Percentiles rank a stretch among this genome's conserved stretches.
These are phyloP conservation scores for Phyllotreta striolata DNA, from an alignment of 2,888 invertebrate species.

Conservation along the genomic window DNA sequence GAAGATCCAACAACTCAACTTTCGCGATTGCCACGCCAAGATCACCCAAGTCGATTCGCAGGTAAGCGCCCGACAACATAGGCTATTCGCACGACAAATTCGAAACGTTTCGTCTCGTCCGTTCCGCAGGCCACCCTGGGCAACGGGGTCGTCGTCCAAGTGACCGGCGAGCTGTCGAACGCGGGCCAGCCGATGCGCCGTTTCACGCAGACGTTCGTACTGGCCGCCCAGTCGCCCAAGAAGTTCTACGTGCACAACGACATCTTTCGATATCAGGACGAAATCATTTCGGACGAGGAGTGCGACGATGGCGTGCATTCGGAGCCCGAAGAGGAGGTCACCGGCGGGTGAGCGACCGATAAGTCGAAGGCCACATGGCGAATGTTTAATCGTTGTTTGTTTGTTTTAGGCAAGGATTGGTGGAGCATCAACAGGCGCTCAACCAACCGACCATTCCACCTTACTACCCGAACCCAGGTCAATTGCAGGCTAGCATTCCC, in stretches of 20 bases:
- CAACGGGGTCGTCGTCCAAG: conserved; percentile 95
- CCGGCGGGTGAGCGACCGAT: conserved; percentile 26
- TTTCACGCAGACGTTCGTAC: conserved; percentile 97
- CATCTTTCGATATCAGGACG: conserved; percentile 95
- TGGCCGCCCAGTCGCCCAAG: conserved; percentile 95
- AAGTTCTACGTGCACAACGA: conserved; percentile 99
- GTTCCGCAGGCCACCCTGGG: conserved; percentile 77
- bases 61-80: too few relatives aligned
- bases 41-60: conserved; percentile 97
- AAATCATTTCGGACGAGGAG: conserved; percentile 72
- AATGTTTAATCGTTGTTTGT: conserved; percentile 5
- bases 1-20: conserved; percentile 93
- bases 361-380: neutral
- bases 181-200: conserved; percentile 96
- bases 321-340: conserved; percentile 72
- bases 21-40: conserved; percentile 96
- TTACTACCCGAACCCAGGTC: conserved; percentile 52
- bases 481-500: conserved; percentile 49
- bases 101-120: neutral
- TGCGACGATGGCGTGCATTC: conserved; percentile 67
- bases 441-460: conserved; percentile 55
- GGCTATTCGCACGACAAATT: too few relatives aligned
- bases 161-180: conserved; percentile 96
- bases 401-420: conserved; percentile 41
- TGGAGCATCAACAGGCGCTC: conserved; percentile 52